Percentiles rank a stretch among this genome's conserved stretches.
These are phyloP conservation scores for Camelus bactrianus DNA, from an alignment of 2,113 vertebrate species.

Conservation along the genomic window DNA sequence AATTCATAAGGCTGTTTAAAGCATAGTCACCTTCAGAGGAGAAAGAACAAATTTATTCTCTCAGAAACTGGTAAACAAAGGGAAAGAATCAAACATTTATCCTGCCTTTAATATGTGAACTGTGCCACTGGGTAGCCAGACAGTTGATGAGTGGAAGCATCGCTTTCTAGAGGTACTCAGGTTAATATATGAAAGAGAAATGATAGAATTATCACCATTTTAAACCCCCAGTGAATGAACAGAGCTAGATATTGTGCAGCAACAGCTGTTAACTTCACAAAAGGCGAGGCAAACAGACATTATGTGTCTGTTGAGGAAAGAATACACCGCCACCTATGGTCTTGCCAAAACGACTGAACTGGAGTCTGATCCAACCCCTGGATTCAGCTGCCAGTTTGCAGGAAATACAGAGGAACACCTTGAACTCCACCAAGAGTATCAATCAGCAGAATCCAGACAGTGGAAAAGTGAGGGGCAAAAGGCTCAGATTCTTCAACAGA, in stretches of 20 bases:
- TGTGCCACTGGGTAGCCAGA: not conserved
- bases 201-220: not conserved
- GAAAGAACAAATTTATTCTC: conserved; percentile 10
- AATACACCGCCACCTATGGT: not conserved
- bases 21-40: not conserved
- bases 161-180: not conserved
- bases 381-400: not conserved
- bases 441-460: not conserved
- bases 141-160: not conserved
- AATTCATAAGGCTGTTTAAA: conserved; percentile 19
- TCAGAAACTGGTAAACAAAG: not conserved
- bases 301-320: not conserved
- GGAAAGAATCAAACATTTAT: not conserved
- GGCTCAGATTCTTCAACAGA: not conserved
- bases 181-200: not conserved
- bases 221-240: not conserved
- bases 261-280: not conserved
- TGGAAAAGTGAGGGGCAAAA: not conserved
- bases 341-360: not conserved
- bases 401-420: not conserved
- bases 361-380: not conserved
- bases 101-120: not conserved
- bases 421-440: not conserved
- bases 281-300: not conserved
- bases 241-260: not conserved